Conservation (phyloP, 2,888 invertebrate species). For the Dysmachus trigonus region DNA sequence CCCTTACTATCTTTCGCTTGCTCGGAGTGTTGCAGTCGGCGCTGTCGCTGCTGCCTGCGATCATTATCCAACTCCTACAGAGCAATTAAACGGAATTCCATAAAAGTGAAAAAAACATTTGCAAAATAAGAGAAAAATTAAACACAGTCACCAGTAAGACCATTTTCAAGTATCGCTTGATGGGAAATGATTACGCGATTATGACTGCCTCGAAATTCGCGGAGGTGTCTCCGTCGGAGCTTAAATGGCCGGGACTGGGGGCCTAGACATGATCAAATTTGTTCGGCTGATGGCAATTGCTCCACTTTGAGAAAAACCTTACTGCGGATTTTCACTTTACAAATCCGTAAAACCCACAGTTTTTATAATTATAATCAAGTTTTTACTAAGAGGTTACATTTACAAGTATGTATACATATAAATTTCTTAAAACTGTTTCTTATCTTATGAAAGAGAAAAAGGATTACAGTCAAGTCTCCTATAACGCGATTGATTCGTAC, state of each 20-base stretch:
- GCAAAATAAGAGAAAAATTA: slow-evolving; percentile 1
- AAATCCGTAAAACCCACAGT: neutral
- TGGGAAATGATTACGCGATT: slow-evolving; percentile 11
- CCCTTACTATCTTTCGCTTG: neutral
- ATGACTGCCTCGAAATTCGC: neutral
- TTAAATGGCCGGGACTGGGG: neutral
- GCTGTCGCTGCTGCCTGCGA: neutral
- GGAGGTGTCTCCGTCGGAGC: neutral
- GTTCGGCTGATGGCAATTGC: neutral
- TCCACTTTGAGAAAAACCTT: neutral
- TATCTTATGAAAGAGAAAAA: neutral
- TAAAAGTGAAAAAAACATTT: slow-evolving; percentile 22
- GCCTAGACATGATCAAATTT: neutral
- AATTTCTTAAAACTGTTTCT: neutral
- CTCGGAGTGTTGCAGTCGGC: neutral
- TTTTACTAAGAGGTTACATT: neutral
- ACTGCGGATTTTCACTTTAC: neutral
- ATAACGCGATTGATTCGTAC: no score
- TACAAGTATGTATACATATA: no score
- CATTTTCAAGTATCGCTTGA: slow-evolving; percentile 1
- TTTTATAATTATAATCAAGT: neutral
- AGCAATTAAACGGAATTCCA: slow-evolving; percentile 18
- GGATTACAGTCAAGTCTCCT: no score
- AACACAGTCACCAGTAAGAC: neutral
- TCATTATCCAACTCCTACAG: slow-evolving; percentile 5